Base-by-base conservation (phyloP, 1,140 invertebrate species). In the Dendrolimus kikuchii region DNA sequence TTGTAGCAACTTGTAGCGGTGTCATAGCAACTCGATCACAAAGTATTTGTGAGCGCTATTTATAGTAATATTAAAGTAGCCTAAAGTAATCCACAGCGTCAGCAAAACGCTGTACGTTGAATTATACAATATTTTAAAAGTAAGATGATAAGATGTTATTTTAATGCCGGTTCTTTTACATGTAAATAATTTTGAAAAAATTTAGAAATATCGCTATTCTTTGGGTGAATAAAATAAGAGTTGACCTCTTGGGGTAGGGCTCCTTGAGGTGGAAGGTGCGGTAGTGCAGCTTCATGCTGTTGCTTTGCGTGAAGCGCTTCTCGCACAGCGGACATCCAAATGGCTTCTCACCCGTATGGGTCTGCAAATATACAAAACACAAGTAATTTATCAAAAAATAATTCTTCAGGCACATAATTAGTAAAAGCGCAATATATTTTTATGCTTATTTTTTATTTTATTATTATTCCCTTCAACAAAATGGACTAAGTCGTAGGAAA, bases 251-350 rank as follows among this genome's bases (percentile, higher is more conserved):
- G 4, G 82, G 80, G 55, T 83, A 80, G 0, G 82, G 80, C 36
- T 82, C 65, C 51, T 83, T 80, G 7, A 86, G 71, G 61, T 86
- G 82, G 9, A 72, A 74, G 0, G 82, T 86, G 8, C 68, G 61
- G 49, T 74, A 73, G 49, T 99, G 97, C n/a, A 97, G 93, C 74
- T 98, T 97, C 53, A 98, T 88, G 68, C 95, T 98, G 87, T 99
- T 99, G 36, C 95, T 97, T 80, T 99, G 97, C 0, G 97, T 99
- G 81, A 99, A 99, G 48, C 95, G 87, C 4, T 95, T 91, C 64
- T 95, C 92, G 84, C 98, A 99, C 62, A 95, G 90, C 62, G 94
- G 94, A 86, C 98, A 99, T 64, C 95, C 93, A 73, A 96, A 98
- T 0, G 96, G 96, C 62, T 89, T 90, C 57, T 97, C 96, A 0